Base-by-base conservation (phyloP, 2,797 vertebrate genomes). In the Valencia hispanica region DNA sequence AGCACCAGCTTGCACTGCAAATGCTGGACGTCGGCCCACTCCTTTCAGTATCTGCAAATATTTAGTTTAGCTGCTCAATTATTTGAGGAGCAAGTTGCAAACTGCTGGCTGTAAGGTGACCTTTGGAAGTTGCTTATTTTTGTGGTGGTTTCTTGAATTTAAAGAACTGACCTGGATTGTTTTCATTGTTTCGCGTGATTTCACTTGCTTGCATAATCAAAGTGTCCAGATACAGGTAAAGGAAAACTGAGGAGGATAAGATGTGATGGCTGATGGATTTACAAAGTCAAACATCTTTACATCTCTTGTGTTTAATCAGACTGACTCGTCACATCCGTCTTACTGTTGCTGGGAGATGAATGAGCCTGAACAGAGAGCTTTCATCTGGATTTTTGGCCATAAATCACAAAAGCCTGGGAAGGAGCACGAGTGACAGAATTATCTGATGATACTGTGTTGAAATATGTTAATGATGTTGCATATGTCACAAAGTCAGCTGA, bases 31-130 rank as follows among this genome's bases (percentile, higher is more conserved):
- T 27, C 0, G 5, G 72, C 84, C 78, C 30, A 51, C 79, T 88
- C 80, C 83, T 93, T 88, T 88, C 81, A 78, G 80, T 41, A 72
- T 84, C 81, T 76, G 61, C 82, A 79, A 84, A 88, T 89, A 80
- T 92, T 92, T 92, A 84, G 82, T 89, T 94, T 86, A 78, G 80
- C 74, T 5, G 43, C 27, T 69, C 34, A 79, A 72, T 77, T 88
- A 45, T 88, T 85, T 84, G 83, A 74, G 57, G 81, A 88, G 72
- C 78, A 39, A 63, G 73, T 25, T n/a, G 68, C 71, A 79, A 86
- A 86, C 86, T 82, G 88, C 82, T 85, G 89, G 68, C 18, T 70
- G 5, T 71, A 65, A 68, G 78, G 73, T 88, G 86, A 92, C 86
- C 80, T 74, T 79, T 77, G 81, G 45, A 84, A 82, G 83, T 79